These are phyloP conservation scores for Sinotaia quadrata DNA, from an alignment of 2,888 invertebrate genomes.

Conservation along the genomic window DNA sequence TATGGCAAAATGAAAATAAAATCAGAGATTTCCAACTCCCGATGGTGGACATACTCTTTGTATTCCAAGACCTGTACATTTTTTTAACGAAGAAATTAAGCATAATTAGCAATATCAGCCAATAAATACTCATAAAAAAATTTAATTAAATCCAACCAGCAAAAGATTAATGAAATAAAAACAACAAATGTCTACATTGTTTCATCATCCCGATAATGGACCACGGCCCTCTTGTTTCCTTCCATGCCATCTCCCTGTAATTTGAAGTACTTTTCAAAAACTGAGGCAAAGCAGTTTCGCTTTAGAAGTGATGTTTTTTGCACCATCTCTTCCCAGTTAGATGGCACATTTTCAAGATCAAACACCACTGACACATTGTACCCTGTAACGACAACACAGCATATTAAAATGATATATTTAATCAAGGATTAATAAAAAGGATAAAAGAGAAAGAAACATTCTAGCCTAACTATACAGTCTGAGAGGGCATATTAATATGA, in stretches of 20 bases:
- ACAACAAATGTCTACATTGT: constrained; percentile 82
- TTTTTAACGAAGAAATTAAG: neutral
- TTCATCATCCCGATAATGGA: constrained; percentile 98
- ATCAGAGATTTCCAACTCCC: too few relatives aligned
- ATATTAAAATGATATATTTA: too few relatives aligned
- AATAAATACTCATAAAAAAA: neutral
- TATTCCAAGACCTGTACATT: too few relatives aligned
- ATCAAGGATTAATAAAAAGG: too few relatives aligned
- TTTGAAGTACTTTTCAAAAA: constrained; percentile 99
- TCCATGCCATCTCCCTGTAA: constrained; percentile 94
- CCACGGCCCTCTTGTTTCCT: constrained; percentile 93
- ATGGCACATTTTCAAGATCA: constrained; percentile 92
- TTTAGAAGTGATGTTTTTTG: constrained; percentile 95
- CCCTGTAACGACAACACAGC: constrained; percentile 77
- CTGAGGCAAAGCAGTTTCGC: constrained; percentile 98
- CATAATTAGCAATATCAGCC: neutral
- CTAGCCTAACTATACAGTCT: too few relatives aligned
- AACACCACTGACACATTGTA: constrained; percentile 95
- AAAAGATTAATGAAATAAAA: neutral
- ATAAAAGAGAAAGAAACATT: too few relatives aligned
- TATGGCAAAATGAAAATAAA: too few relatives aligned
- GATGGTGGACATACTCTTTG: too few relatives aligned
- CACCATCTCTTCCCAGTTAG: constrained; percentile 89
- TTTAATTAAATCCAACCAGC: neutral
- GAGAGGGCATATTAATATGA: too few relatives aligned